Conservation (phyloP, 2,888 invertebrate genomes). For the Tortrix viridana region DNA sequence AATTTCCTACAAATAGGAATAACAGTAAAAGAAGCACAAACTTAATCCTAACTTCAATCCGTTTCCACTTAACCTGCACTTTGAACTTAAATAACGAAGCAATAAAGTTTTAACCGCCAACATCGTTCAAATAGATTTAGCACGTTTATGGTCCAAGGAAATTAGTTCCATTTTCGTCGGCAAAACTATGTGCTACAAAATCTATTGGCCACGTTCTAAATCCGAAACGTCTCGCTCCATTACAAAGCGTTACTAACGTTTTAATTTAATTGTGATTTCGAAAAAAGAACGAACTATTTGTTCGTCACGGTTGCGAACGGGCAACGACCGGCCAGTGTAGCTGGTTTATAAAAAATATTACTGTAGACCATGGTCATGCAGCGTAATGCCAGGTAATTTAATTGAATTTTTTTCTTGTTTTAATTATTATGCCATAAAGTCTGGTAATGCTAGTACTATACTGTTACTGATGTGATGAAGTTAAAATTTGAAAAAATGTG, state of each 20-base stretch:
- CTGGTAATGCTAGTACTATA: too few species aligned
- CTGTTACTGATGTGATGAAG: too few species aligned
- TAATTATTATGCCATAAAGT: neutral
- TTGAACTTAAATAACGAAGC: slow-evolving; percentile 5
- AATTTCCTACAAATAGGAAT: slow-evolving; percentile 22
- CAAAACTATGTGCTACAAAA: slow-evolving; percentile 11
- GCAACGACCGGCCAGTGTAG: slow-evolving; percentile 30
- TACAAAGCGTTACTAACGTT: slow-evolving; percentile 36
- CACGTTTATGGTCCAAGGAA: neutral
- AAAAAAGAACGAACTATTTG: slow-evolving; percentile 34
- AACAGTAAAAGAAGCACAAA: slow-evolving; percentile 19
- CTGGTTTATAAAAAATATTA: slow-evolving; percentile 20
- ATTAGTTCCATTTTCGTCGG: slow-evolving; percentile 4
- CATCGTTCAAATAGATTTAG: neutral
- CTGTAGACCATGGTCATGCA: slow-evolving; percentile 23
- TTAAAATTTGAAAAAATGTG: too few species aligned
- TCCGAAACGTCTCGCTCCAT: slow-evolving; percentile 33
- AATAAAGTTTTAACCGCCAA: neutral
- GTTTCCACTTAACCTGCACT: neutral
- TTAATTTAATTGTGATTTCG: slow-evolving; percentile 38
- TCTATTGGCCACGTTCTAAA: slow-evolving; percentile 32
- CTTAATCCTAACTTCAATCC: neutral
- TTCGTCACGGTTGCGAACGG: slow-evolving; percentile 31
- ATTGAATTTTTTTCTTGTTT: slow-evolving; percentile 6
- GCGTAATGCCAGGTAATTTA: slow-evolving; percentile 21